These are phyloP conservation scores for Drosophila oshimai DNA, from an alignment of 1,140 invertebrate species.

Conservation along the genomic window DNA sequence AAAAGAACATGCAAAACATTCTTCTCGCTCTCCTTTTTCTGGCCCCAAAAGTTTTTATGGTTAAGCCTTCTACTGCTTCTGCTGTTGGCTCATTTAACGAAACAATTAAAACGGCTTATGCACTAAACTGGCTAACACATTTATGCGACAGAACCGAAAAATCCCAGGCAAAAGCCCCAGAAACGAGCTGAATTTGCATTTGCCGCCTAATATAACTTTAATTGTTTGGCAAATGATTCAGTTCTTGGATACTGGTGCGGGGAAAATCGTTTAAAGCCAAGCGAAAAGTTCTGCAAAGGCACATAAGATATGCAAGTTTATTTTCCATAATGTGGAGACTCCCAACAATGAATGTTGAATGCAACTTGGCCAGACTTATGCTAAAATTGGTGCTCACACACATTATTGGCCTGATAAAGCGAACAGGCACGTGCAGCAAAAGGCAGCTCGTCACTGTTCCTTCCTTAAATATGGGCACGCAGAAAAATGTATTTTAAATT, in stretches of 20 bases:
- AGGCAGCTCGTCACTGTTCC: conserved; percentile 4
- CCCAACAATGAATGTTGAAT: conserved; percentile 32
- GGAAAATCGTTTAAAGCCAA: conserved; percentile 38
- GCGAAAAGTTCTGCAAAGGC: conserved; percentile 21
- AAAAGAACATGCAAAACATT: conserved; percentile 48
- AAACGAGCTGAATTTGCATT: conserved; percentile 62
- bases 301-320: conserved; percentile 58
- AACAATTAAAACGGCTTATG: conserved; percentile 78
- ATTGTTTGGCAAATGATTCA: conserved; percentile 65
- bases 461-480: background rate
- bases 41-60: conserved; percentile 7
- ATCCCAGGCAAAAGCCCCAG: conserved; percentile 17
- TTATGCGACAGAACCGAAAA: conserved; percentile 50
- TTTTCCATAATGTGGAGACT: conserved; percentile 48
- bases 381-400: conserved; percentile 31
- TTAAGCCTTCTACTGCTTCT: conserved; percentile 23
- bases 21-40: conserved; percentile 15
- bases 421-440: conserved; percentile 50
- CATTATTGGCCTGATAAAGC: conserved; percentile 70
- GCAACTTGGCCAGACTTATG: conserved; percentile 49
- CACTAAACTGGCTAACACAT: conserved; percentile 56
- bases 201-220: conserved; percentile 78
- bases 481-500: background rate
- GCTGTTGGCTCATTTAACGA: conserved; percentile 69
- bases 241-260: background rate